Evolutionary conservation across 23 tunicate genomes (phyloP).

Genomic region (Halocynthia roretzi): DNA sequence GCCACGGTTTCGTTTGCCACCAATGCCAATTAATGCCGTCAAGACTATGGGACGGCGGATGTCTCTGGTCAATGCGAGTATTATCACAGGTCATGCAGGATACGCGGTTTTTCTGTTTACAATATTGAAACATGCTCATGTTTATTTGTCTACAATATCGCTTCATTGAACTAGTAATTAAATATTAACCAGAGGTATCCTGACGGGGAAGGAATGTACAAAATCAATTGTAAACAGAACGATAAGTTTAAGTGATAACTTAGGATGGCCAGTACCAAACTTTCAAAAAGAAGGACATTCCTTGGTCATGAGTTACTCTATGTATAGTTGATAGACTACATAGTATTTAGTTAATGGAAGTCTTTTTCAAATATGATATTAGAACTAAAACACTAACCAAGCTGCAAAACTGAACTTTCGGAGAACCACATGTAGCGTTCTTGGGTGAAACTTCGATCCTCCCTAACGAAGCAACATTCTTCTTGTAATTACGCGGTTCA

Average conservation of each 20-base stretch:
- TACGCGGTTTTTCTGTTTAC: constrained; percentile 37
- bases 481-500: constrained; percentile 30
- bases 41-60: constrained; percentile 34
- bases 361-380: too few species aligned
- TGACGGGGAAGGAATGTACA: too few species aligned
- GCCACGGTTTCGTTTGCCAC: constrained; percentile 60
- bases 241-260: too few species aligned
- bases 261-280: too few species aligned
- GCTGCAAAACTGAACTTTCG: constrained; percentile 37
- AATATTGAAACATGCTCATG: neutral
- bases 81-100: constrained; percentile 46
- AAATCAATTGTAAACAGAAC: too few species aligned
- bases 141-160: neutral
- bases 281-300: too few species aligned
- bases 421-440: constrained; percentile 58
- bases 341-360: neutral
- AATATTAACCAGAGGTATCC: neutral
- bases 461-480: constrained; percentile 36
- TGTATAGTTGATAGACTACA: neutral
- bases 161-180: too few species aligned
- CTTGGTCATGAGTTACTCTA: too few species aligned
- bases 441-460: constrained; percentile 39
- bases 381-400: constrained; percentile 25
- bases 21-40: constrained; percentile 66
- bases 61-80: constrained; percentile 8